Evolutionary conservation across 2,113 vertebrate genomes (phyloP), one percentile per base, ranked within the genome.

Genomic region (Varanus salvator): DNA sequence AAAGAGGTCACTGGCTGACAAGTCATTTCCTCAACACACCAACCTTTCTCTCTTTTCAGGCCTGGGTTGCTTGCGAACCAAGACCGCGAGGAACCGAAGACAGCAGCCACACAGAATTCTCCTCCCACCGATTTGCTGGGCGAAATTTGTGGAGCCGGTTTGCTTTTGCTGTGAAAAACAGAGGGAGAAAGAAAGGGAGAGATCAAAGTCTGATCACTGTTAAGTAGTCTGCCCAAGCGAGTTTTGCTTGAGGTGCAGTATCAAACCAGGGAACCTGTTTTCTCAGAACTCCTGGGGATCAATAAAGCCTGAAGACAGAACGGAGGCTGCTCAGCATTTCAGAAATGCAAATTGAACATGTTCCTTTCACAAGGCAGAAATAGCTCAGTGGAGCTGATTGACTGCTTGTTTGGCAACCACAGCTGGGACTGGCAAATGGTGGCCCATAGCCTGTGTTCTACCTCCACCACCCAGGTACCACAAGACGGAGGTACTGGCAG

Each of bases 1-100:
- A 17, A 7, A 11, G n/a, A n/a, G n/a, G n/a, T n/a, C n/a, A n/a
- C n/a, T n/a, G n/a, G n/a, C n/a, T n/a, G n/a, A n/a, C n/a, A n/a
- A 60, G 5, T 69, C 44, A 68, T 84, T 29, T 71, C 6, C 27
- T 57, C 25, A 78, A 89, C 2, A 72, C 4, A 97, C 98, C 87
- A 85, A 99, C 99, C 99, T 98, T 99, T 99, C 92, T 99, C 99
- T 95, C 98, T 97, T 95, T 99, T 99, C 92, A 99, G 97, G 94
- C 97, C 98, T 4, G 98, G 98, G 88, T 98, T 99, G 93, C 97
- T 99, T 92, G 99, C 97, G 97, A 99, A 99, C 99, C 99, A 99
- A 0, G 99, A 99, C 92, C 98, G 97, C 0, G 99, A 99, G 0
- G 98, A 98, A 52, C 98, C 98, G 78, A 99, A 99, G 88, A 98